Conservation (phyloP, 2,797 vertebrate genomes). For the Apogon talboti region DNA sequence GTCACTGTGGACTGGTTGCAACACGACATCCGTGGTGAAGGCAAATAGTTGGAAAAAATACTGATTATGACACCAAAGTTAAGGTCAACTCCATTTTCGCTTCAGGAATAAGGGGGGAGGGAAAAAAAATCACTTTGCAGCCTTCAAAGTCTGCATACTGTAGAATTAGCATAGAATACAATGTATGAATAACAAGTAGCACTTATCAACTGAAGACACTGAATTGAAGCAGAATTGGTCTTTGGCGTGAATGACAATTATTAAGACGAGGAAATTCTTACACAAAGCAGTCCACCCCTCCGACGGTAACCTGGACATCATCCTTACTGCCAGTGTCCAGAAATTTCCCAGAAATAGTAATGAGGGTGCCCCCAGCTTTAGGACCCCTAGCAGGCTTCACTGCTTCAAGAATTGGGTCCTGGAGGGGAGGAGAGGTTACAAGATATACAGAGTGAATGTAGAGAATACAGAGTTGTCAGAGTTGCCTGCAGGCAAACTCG, state of each 20-base stretch:
- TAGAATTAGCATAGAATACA: conserved; percentile 56
- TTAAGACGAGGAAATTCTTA: conserved; percentile 78
- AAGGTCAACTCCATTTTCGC: conserved; percentile 57
- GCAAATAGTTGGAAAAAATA: conserved; percentile 25
- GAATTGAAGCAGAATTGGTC: conserved; percentile 50
- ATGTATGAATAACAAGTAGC: conserved; percentile 66
- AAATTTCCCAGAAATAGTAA: conserved; percentile 88
- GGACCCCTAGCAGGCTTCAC: conserved; percentile 80
- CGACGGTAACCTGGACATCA: conserved; percentile 87
- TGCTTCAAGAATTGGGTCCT: conserved; percentile 86
- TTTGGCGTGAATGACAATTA: conserved; percentile 56
- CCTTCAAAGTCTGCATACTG: conserved; percentile 55
- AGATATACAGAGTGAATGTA: conserved; percentile 13
- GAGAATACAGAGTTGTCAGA: conserved; percentile 31
- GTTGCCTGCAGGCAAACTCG: conserved; percentile 2
- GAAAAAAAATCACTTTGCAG: conserved; percentile 47
- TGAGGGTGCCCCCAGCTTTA: conserved; percentile 89
- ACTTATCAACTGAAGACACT: conserved; percentile 41
- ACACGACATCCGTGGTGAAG: conserved; percentile 44
- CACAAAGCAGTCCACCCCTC: conserved; percentile 88
- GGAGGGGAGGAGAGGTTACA: conserved; percentile 11
- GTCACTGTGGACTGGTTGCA: conserved; percentile 45
- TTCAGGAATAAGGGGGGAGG: conserved; percentile 28
- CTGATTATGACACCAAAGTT: conserved; percentile 48
- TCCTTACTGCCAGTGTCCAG: conserved; percentile 90